Evolutionary conservation across 1,140 invertebrate species (phyloP).

Genomic region (Drosophila eugracilis): DNA sequence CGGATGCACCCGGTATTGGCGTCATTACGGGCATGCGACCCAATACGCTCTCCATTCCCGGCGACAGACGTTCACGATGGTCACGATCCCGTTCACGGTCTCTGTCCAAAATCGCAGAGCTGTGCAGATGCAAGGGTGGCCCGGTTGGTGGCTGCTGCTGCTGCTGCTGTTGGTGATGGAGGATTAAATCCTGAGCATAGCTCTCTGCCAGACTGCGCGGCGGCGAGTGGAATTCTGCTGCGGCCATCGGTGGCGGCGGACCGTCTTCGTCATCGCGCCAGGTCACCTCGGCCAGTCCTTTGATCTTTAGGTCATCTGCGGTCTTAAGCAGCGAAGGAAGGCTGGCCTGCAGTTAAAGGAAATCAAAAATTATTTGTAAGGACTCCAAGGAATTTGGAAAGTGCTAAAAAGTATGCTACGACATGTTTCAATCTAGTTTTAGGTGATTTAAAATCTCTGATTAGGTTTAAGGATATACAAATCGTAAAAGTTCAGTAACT

Average conservation of each 20-base stretch:
- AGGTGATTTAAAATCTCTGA: neutral
- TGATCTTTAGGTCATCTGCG: conserved; percentile 95
- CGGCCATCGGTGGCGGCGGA: conserved; percentile 82
- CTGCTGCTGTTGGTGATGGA: conserved; percentile 47
- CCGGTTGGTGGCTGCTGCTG: conserved; percentile 9
- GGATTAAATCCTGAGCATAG: conserved; percentile 60
- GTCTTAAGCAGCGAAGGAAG: conserved; percentile 94
- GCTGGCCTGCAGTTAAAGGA: conserved; percentile 88
- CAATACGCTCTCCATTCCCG: conserved; percentile 40
- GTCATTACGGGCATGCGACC: conserved; percentile 64
- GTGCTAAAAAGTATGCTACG: neutral
- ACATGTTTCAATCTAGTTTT: neutral
- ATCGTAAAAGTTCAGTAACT: neutral
- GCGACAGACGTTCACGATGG: conserved; percentile 48
- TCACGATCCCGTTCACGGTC: conserved; percentile 12
- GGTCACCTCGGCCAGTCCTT: conserved; percentile 95
- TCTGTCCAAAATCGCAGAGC: conserved; percentile 12
- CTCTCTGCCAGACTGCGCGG: conserved; percentile 58
- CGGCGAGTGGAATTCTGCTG: conserved; percentile 80
- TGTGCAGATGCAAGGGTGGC: conserved; percentile 10
- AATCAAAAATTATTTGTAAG: neutral
- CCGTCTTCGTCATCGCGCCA: conserved; percentile 87
- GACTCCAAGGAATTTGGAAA: neutral
- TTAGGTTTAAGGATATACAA: too few relatives aligned
- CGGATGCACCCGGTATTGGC: conserved; percentile 30